Percentiles rank a stretch among this genome's conserved stretches.
Evolutionary conservation across 2,888 invertebrate species (phyloP).

Genomic region (Epinotia bilunana): DNA sequence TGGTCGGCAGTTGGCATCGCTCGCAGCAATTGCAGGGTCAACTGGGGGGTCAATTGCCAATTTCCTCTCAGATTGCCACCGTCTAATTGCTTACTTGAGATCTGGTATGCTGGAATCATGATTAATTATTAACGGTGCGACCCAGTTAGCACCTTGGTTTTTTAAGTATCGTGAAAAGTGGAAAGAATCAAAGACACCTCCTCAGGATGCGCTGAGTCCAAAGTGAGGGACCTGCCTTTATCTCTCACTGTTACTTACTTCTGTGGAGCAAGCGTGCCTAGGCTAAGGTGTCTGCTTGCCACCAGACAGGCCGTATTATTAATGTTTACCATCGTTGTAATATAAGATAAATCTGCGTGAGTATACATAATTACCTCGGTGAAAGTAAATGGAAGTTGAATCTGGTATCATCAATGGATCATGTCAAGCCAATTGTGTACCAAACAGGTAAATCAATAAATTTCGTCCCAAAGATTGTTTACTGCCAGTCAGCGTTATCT

Average conservation of each 20-base stretch:
- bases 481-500: background rate
- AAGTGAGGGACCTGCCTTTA: background rate
- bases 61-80: constrained; percentile 79
- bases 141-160: constrained; percentile 31
- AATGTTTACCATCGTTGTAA: too few relatives aligned
- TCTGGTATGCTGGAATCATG: constrained; percentile 55
- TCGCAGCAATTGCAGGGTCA: constrained; percentile 75
- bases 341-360: too few relatives aligned
- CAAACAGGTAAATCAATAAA: too few relatives aligned
- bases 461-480: constrained; percentile 12
- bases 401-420: too few relatives aligned
- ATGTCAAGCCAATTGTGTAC: too few relatives aligned
- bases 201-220: background rate
- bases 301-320: too few relatives aligned
- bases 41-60: constrained; percentile 79
- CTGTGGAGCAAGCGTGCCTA: too few relatives aligned
- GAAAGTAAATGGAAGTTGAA: too few relatives aligned
- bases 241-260: background rate
- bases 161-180: constrained; percentile 3
- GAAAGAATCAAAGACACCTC: background rate
- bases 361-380: too few relatives aligned
- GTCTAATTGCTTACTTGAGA: constrained; percentile 72
- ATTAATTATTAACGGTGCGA: constrained; percentile 48
- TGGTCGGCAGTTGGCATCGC: constrained; percentile 50
- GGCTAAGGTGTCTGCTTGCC: too few relatives aligned